Percentiles rank a stretch among this genome's conserved stretches.
phyloP scores from a whole-genome alignment of 2,113 vertebrate species.

The Chinchilla lanigera region DNA sequence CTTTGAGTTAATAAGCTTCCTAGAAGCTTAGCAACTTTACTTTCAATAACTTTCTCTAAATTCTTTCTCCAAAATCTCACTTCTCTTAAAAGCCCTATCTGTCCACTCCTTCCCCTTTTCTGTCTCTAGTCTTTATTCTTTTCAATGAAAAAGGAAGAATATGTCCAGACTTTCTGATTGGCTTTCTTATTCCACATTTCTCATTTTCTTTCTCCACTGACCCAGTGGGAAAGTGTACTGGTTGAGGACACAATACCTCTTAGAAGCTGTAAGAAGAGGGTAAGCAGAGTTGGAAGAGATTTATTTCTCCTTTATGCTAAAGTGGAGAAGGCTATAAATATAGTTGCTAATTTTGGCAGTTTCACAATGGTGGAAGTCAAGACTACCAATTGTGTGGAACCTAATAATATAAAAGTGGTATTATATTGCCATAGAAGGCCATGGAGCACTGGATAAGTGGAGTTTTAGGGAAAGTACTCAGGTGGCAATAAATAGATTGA shows the following conservation, averaged over 20 bases:
- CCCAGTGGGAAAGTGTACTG: neutral
- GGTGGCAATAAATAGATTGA: neutral
- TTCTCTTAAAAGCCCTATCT: neutral
- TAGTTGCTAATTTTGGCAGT: neutral
- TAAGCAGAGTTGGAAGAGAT: neutral
- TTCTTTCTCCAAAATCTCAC: neutral
- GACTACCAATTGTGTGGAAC: neutral
- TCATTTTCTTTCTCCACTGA: neutral
- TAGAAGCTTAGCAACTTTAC: neutral
- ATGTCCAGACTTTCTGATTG: neutral
- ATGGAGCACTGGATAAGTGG: neutral
- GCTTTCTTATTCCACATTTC: neutral
- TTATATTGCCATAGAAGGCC: neutral
- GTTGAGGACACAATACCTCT: neutral
- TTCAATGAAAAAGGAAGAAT: neutral
- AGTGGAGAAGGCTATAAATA: neutral
- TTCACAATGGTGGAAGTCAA: neutral
- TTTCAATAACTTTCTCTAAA: constrained; percentile 13
- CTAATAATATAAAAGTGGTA: neutral
- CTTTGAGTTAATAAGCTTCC: neutral
- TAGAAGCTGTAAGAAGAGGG: neutral
- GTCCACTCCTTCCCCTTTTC: neutral
- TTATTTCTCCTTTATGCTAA: constrained; percentile 6
- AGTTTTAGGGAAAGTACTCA: constrained; percentile 16
- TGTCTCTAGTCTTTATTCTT: neutral